Base-by-base conservation (phyloP, 2,797 vertebrate genomes). In the Xyrichtys novacula region DNA sequence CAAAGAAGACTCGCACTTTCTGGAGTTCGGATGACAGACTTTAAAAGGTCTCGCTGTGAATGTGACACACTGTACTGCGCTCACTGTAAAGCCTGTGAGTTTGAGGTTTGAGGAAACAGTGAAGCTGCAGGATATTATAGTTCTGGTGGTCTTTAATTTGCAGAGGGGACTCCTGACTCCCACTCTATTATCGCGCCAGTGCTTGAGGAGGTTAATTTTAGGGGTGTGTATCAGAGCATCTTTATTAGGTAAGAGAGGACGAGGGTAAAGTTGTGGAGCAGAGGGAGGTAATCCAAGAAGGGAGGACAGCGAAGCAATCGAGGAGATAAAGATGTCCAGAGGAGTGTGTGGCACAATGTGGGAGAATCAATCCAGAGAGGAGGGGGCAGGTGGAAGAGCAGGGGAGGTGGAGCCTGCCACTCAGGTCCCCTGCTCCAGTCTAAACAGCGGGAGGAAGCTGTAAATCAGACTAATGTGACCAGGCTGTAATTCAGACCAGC, bases 361-460 rank as follows among this genome's bases (percentile, higher is more conserved):
- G 31, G 29, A 32, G 58, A 75, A 65, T 74, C 47, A 70, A 57
- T 54, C 10, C 31, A n/a, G 52, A 34, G 31, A 74, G 38, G 34
- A 52, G 73, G 69, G 61, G 63, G 43, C 68, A 81, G 69, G 65
- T 74, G 64, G 78, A 69, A 70, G 60, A 22, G 9, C 6, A 40
- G 50, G 20, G 40, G 42, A 65, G 83, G 70, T 69, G 78, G 54
- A 74, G 80, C 52, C 78, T 81, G 69, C 65, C 83, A 83, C 76
- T 81, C 71, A 46, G 55, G 55, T 74, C 81, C 74, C 73, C 48
- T 25, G 71, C 74, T 84, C 83, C 80, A 93, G 91, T 90, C 91
- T 92, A 94, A 94, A 94, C 93, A 94, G 88, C 78, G 50, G 85
- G 91, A 93, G 93, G 93, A 94, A 94, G 93, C 91, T 92, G 91